These are phyloP conservation scores for Fratercula arctica DNA, from an alignment of 2,797 vertebrate genomes.

Conservation along the genomic window DNA sequence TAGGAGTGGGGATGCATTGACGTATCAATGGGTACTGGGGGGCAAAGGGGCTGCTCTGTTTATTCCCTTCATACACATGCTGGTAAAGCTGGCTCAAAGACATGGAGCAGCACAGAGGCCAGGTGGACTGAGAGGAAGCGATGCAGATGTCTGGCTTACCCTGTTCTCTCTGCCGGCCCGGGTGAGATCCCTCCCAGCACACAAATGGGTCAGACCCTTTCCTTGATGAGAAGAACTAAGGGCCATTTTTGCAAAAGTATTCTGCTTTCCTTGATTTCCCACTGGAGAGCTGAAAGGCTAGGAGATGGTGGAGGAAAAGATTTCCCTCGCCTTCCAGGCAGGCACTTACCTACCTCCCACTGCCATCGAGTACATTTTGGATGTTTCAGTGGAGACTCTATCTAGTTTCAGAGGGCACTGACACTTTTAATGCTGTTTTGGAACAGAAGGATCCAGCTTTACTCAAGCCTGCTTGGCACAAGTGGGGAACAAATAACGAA, in stretches of 20 bases:
- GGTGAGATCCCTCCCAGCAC: background rate
- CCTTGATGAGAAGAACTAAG: background rate
- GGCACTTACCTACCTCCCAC: background rate
- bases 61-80: background rate
- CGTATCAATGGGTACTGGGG: rapidly evolving
- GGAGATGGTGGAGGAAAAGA: background rate
- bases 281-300: background rate
- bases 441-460: background rate
- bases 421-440: background rate
- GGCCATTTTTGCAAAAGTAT: background rate
- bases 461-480: background rate
- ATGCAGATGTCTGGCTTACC: background rate
- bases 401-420: background rate
- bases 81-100: background rate
- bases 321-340: background rate
- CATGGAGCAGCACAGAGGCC: background rate
- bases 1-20: background rate
- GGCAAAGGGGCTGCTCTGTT: background rate
- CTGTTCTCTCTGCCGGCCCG: rapidly evolving
- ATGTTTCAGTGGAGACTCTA: background rate
- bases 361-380: background rate
- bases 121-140: rapidly evolving
- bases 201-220: background rate
- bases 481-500: background rate
- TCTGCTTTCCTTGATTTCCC: background rate